Percentiles rank a stretch among this genome's conserved stretches.
Conservation (phyloP, 2,797 vertebrate species). For the Leptodactylus fallax region DNA sequence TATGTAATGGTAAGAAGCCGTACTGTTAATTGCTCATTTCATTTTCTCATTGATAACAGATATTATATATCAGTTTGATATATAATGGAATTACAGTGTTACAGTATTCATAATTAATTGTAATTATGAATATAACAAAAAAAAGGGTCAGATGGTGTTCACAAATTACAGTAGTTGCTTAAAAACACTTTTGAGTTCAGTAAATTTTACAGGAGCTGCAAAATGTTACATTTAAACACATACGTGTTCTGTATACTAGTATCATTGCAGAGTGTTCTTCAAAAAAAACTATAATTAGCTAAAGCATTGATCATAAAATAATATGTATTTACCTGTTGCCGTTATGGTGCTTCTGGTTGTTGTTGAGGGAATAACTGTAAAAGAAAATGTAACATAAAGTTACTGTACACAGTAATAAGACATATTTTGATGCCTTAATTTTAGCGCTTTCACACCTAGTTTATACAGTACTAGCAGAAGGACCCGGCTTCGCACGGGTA, state of each 20-base stretch:
- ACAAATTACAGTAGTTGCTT: not conserved
- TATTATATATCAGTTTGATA: not conserved
- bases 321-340: not conserved
- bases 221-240: not conserved
- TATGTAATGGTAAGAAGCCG: not conserved
- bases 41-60: not conserved
- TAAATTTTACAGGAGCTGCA: not conserved
- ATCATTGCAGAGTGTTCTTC: not conserved
- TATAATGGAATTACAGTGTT: not conserved
- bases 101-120: not conserved
- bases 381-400: not conserved
- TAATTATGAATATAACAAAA: not conserved
- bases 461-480: too few species aligned
- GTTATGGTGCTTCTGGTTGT: not conserved
- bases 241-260: not conserved
- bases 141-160: not conserved
- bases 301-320: not conserved
- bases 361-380: not conserved
- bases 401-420: not conserved
- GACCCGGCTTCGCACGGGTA: too few species aligned
- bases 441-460: too few species aligned
- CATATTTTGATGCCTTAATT: too few species aligned
- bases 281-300: not conserved
- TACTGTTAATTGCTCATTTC: too few species aligned
- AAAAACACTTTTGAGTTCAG: not conserved